These are phyloP conservation scores for Anthopleura xanthogrammica DNA, from an alignment of 92 coral and sea anemone genomes.

Conservation along the genomic window DNA sequence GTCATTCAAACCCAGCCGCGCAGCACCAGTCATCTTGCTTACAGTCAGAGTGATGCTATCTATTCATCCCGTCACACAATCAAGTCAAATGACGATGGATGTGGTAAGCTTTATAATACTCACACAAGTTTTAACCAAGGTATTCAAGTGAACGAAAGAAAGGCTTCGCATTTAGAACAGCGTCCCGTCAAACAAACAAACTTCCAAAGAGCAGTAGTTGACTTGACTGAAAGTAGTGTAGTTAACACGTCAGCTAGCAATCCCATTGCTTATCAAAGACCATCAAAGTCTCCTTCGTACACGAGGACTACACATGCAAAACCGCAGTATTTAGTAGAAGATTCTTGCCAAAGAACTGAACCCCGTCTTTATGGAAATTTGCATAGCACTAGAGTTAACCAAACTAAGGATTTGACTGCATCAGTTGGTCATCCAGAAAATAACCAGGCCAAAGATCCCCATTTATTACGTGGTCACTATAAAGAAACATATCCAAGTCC, in stretches of 20 bases:
- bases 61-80: conserved; percentile 2
- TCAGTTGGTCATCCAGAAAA: background rate
- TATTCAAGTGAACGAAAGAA: background rate
- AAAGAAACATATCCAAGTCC: background rate
- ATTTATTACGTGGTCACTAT: conserved; percentile 11
- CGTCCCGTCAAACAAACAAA: background rate
- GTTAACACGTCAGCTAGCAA: background rate
- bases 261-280: background rate
- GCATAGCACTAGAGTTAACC: background rate
- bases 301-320: conserved; percentile 10
- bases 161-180: background rate
- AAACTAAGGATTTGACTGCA: background rate
- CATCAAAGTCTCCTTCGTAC: conserved; percentile 19
- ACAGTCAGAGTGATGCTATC: conserved; percentile 1
- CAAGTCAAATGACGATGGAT: conserved; percentile 1
- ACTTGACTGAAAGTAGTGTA: conserved; percentile 12
- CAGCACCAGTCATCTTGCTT: background rate
- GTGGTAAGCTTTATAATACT: background rate
- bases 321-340: background rate
- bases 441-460: conserved; percentile 10
- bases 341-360: conserved; percentile 14
- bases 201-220: conserved; percentile 8
- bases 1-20: conserved; percentile 11
- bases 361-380: conserved; percentile 1
- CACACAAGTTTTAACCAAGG: background rate